A percentile compares a stretch with the other conserved stretches of the same genome.
Evolutionary conservation across 92 coral and sea anemone species (phyloP).

Genomic region (Epizoanthus fatuus): DNA sequence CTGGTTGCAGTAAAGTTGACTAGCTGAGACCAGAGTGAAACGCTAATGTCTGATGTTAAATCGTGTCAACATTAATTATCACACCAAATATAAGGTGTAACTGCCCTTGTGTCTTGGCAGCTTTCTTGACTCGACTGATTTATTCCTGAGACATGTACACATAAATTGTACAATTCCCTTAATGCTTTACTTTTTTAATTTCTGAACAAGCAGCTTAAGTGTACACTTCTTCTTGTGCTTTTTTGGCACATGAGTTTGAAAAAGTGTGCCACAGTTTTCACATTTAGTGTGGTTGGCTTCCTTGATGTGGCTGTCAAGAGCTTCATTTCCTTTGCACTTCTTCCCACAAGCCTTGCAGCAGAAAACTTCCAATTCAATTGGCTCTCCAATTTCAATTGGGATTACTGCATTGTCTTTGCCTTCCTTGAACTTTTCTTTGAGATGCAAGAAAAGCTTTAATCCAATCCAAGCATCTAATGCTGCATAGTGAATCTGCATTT

Average conservation of each 20-base stretch:
- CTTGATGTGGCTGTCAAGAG: slow-evolving; percentile 66
- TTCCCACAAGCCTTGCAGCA: slow-evolving; percentile 60
- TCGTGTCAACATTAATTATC: no score
- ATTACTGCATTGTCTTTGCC: slow-evolving; percentile 22
- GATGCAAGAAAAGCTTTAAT: slow-evolving; percentile 66
- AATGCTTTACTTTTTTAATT: no score
- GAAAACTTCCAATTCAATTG: background rate
- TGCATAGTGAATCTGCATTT: slow-evolving; percentile 78
- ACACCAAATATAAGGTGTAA: no score
- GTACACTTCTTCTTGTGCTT: slow-evolving; percentile 65
- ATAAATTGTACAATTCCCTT: background rate
- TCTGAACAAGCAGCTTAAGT: background rate
- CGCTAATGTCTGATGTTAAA: no score
- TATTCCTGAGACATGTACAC: no score
- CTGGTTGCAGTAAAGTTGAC: no score
- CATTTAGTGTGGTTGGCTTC: slow-evolving; percentile 70
- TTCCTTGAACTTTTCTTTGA: slow-evolving; percentile 27
- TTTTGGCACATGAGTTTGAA: slow-evolving; percentile 59
- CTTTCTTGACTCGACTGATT: no score
- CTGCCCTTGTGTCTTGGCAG: no score
- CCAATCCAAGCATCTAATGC: slow-evolving; percentile 93
- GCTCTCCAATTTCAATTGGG: slow-evolving; percentile 21
- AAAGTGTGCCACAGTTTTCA: slow-evolving; percentile 73
- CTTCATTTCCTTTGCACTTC: slow-evolving; percentile 55
- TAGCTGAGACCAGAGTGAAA: no score